These are phyloP conservation scores for Thalassoma bifasciatum DNA, from an alignment of 2,113 vertebrate genomes.

Conservation along the genomic window DNA sequence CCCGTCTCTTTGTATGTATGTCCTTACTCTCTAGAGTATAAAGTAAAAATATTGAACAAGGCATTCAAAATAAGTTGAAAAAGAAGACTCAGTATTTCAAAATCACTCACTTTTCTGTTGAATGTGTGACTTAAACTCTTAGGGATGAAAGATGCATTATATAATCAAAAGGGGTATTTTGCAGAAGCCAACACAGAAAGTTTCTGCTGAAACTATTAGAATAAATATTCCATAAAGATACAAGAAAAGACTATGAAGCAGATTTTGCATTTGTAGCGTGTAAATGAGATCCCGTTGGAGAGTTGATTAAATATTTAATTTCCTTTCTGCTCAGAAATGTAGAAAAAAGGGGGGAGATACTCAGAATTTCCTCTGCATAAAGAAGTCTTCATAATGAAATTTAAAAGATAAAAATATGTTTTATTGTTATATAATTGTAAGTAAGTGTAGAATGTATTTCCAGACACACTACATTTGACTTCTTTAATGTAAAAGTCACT, in stretches of 20 bases:
- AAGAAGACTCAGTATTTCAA: no score
- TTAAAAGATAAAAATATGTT: no score
- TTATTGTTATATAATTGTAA: not conserved
- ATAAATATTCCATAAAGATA: conserved; percentile 1
- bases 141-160: not conserved
- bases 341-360: not conserved
- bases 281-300: conserved; percentile 23
- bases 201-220: not conserved
- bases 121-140: not conserved
- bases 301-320: conserved; percentile 40
- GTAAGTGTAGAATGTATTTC: not conserved
- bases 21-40: no score
- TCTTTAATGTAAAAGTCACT: not conserved
- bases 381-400: not conserved
- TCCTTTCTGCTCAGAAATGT: conserved; percentile 13
- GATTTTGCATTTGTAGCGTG: conserved; percentile 18
- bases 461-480: not conserved
- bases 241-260: conserved; percentile 19
- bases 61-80: no score
- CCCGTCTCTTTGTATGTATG: no score
- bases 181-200: not conserved
- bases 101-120: not conserved
- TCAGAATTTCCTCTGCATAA: conserved; percentile 1
- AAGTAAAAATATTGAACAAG: no score
- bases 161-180: conserved; percentile 8